Evolutionary conservation across 2,797 vertebrate genomes (phyloP), one percentile per base, ranked within the genome.

Genomic region (Iguana delicatissima): DNA sequence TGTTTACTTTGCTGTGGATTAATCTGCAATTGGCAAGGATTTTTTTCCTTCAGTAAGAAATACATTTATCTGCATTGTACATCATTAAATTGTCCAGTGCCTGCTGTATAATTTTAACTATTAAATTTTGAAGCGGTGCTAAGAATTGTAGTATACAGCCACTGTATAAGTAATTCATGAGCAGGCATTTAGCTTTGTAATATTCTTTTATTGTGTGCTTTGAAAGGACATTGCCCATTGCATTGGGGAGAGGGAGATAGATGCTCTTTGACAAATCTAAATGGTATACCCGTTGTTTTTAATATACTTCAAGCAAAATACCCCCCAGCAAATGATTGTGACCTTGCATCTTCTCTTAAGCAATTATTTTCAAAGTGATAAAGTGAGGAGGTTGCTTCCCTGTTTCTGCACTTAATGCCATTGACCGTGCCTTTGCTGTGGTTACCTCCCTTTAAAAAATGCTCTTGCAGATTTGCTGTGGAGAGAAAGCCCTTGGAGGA

Each of bases 21-120:
- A 50, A 95, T 96, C 96, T 96, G 86, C 91, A 95, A 93, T 95
- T 94, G 62, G 94, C 93, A 94, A 92, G 77, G 93, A 72, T 69
- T 95, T 18, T 64, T 12, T 3, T 5, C 35, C 69, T 59, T 24
- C 77, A 80, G 0, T 59, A 91, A 89, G 83, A 95, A 95, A 92
- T 85, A 86, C 57, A 77, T 94, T 86, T 92, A 69, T 93, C 89
- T 80, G 0, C 80, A 18, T 74, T 83, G 77, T 85, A 69, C 32
- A 73, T 72, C 42, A 90, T 72, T 90, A 95, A 94, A 92, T 95
- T 93, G 82, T 20, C 72, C 86, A 20, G 1, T 20, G 81, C 79
- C 91, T 84, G 29, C 59, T 91, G 0, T 80, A 1, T 50, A 79
- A 57, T 50, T 90, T 94, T 91, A 95, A 95, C 90, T 5, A 82